Conservation (phyloP, 1,140 invertebrate genomes). For the Leptonema lineaticorne region DNA sequence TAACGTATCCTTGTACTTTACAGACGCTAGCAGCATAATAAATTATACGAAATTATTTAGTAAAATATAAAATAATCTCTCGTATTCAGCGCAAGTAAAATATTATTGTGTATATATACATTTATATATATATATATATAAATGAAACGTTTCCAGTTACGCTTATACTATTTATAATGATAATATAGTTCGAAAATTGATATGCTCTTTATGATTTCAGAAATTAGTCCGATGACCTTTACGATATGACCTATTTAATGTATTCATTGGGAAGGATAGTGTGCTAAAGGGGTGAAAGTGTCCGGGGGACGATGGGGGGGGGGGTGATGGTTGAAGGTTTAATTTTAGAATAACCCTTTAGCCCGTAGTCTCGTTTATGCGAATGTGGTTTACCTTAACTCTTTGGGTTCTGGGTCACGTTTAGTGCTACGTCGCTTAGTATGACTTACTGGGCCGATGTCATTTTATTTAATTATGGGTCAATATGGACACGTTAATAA, state of each 20-base stretch:
- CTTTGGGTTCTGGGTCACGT: slow-evolving; percentile 6
- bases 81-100: background rate
- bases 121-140: background rate
- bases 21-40: background rate
- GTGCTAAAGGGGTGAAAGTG: too few relatives aligned
- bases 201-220: background rate
- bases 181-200: background rate
- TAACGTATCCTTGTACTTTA: too few relatives aligned
- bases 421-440: background rate
- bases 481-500: slow-evolving; percentile 8
- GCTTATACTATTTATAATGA: background rate
- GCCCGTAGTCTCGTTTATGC: background rate
- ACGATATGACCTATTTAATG: background rate
- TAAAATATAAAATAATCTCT: background rate
- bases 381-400: background rate
- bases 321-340: background rate
- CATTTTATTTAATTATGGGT: slow-evolving; percentile 19
- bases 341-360: background rate
- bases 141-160: background rate
- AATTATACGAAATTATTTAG: background rate
- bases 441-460: slow-evolving; percentile 18
- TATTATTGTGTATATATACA: background rate
- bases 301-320: too few relatives aligned
- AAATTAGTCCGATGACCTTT: background rate
- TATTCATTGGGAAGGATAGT: too few relatives aligned